Evolutionary conservation across 2,888 invertebrate species (phyloP).

Genomic region (Oasisia sp.): DNA sequence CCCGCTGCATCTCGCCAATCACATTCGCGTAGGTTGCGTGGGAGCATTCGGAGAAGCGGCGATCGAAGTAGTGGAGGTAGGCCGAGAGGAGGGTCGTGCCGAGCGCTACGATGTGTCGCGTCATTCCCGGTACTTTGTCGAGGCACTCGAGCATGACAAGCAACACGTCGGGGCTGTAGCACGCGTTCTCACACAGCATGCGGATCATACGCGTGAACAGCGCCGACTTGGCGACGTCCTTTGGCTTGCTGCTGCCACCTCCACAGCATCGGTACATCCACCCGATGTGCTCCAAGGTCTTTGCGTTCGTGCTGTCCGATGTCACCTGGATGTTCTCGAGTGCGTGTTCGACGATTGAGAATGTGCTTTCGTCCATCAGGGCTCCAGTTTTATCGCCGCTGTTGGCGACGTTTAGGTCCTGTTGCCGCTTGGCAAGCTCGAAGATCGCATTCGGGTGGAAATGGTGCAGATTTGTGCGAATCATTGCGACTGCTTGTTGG

Average conservation of each 20-base stretch:
- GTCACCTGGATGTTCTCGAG: slow-evolving; percentile 27
- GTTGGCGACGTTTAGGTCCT: slow-evolving; percentile 14
- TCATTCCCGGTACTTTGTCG: slow-evolving; percentile 27
- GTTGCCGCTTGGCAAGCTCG: slow-evolving; percentile 30
- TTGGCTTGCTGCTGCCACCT: not conserved
- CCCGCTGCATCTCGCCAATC: slow-evolving; percentile 36
- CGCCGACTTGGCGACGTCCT: slow-evolving; percentile 23
- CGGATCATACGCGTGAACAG: slow-evolving; percentile 23
- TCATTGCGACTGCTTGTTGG: slow-evolving; percentile 28
- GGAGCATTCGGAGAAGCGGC: slow-evolving; percentile 32
- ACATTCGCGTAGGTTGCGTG: slow-evolving; percentile 35
- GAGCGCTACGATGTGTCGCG: slow-evolving; percentile 29
- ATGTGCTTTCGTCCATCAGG: slow-evolving; percentile 30
- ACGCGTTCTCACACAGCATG: slow-evolving; percentile 20
- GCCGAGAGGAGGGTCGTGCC: slow-evolving; percentile 30
- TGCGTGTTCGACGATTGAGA: slow-evolving; percentile 30
- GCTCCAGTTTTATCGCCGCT: not conserved
- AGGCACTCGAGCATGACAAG: slow-evolving; percentile 33
- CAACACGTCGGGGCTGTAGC: slow-evolving; percentile 30
- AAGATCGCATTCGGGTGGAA: slow-evolving; percentile 32
- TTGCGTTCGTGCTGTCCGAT: slow-evolving; percentile 21
- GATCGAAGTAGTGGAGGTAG: slow-evolving; percentile 32
- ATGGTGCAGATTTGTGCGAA: slow-evolving; percentile 28
- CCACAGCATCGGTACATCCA: slow-evolving; percentile 33
- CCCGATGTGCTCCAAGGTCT: slow-evolving; percentile 30